Evolutionary conservation across 2,888 invertebrate genomes (phyloP).

Genomic region (Drosophila cyrtoloma): DNA sequence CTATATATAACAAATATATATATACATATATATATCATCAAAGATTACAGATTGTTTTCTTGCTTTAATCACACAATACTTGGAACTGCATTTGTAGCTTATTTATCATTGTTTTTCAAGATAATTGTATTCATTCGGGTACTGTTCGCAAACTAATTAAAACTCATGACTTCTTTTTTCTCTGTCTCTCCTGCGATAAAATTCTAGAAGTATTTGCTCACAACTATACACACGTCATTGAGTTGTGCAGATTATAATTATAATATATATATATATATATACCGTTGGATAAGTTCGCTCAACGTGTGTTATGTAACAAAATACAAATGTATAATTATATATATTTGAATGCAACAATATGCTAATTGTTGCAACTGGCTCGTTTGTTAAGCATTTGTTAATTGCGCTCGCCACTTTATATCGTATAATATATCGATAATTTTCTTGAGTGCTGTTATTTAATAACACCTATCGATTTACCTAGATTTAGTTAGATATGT

Average conservation of each 20-base stretch:
- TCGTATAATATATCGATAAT: neutral
- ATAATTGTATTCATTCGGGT: neutral
- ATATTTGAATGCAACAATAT: constrained; percentile 2
- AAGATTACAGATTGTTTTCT: neutral
- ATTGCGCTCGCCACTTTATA: neutral
- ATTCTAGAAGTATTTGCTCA: neutral
- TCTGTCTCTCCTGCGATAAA: neutral
- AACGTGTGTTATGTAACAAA: constrained; percentile 3
- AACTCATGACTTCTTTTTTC: neutral
- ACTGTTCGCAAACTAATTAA: neutral
- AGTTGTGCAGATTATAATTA: constrained; percentile 8
- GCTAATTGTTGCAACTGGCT: neutral
- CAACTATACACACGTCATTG: neutral
- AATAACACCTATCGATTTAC: neutral
- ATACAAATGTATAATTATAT: constrained; percentile 5
- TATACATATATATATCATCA: neutral
- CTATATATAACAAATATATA: neutral
- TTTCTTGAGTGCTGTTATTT: neutral
- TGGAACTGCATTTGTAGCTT: neutral
- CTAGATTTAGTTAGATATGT: too few relatives aligned
- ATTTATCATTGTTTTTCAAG: constrained; percentile 15
- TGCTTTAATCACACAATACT: neutral
- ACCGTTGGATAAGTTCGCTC: constrained; percentile 2
- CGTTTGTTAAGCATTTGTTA: constrained; percentile 7
- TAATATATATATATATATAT: too few relatives aligned